Percentiles rank a stretch among this genome's conserved stretches.
phyloP scores from a whole-genome alignment of 2,888 invertebrate genomes.

The Tenthredo scrophulariae region DNA sequence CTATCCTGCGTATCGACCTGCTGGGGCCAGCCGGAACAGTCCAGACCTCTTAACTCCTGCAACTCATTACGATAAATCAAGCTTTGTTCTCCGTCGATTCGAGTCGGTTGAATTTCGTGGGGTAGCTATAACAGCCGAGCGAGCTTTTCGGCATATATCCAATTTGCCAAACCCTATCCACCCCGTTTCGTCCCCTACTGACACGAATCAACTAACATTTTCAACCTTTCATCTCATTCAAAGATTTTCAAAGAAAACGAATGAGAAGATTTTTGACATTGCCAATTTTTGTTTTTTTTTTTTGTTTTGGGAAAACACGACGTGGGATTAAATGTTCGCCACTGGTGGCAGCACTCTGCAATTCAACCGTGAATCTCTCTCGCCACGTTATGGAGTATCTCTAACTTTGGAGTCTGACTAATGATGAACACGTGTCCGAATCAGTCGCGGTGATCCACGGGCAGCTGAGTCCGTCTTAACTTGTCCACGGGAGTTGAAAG shows the following conservation, averaged over 20 bases:
- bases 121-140: not conserved
- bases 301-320: not conserved
- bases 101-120: slow-evolving; percentile 73
- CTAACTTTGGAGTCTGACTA: slow-evolving; percentile 41
- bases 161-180: not conserved
- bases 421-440: slow-evolving; percentile 47
- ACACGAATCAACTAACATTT: not conserved
- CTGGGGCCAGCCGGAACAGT: slow-evolving; percentile 56
- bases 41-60: slow-evolving; percentile 77
- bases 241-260: not conserved
- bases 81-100: slow-evolving; percentile 76
- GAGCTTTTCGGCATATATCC: slow-evolving; percentile 32
- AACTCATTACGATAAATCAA: slow-evolving; percentile 79
- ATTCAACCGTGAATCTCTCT: not conserved
- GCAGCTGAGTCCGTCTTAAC: slow-evolving; percentile 35
- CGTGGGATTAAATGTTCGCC: slow-evolving; percentile 8
- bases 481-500: slow-evolving; percentile 23
- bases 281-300: not conserved
- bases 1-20: slow-evolving; percentile 72
- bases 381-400: not conserved
- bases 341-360: slow-evolving; percentile 49
- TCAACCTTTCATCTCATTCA: not conserved
- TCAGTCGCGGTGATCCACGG: slow-evolving; percentile 44
- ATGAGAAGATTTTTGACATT: not conserved
- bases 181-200: not conserved